These are phyloP conservation scores for Phylloscopus whistleri DNA, from an alignment of 2,113 vertebrate genomes.

Conservation along the genomic window DNA sequence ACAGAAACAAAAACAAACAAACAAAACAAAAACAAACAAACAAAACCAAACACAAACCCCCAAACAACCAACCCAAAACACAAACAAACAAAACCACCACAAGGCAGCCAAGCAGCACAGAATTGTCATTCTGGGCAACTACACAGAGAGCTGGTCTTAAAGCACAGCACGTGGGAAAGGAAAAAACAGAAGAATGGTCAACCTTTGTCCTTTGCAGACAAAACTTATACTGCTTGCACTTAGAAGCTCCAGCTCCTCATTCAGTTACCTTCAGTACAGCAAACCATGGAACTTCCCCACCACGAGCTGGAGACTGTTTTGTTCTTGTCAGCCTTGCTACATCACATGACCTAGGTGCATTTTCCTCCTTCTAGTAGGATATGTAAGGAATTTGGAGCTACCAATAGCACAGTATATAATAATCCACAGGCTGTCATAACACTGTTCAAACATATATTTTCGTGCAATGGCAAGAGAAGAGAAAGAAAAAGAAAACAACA, in stretches of 20 bases:
- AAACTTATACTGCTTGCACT: neutral
- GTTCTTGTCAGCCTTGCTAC: neutral
- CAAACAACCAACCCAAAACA: neutral
- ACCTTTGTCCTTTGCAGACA: neutral
- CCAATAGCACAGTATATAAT: neutral
- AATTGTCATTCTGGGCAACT: neutral
- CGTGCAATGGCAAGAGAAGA: neutral
- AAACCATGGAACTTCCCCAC: neutral
- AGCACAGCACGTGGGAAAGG: neutral
- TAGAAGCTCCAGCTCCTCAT: neutral
- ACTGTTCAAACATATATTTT: neutral
- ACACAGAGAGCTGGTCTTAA: neutral
- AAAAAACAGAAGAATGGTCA: neutral
- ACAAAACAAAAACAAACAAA: neutral
- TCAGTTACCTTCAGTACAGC: accelerated
- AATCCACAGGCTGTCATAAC: neutral
- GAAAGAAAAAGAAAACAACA: neutral
- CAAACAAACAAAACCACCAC: neutral
- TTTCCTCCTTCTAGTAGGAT: neutral
- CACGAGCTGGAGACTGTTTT: neutral
- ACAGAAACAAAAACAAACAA: too few relatives aligned
- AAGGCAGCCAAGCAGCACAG: neutral
- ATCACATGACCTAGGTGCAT: neutral
- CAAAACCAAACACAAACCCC: too few relatives aligned
- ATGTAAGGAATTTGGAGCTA: neutral